phyloP scores from a whole-genome alignment of 2,113 vertebrate species.

The Chrysemys picta region DNA sequence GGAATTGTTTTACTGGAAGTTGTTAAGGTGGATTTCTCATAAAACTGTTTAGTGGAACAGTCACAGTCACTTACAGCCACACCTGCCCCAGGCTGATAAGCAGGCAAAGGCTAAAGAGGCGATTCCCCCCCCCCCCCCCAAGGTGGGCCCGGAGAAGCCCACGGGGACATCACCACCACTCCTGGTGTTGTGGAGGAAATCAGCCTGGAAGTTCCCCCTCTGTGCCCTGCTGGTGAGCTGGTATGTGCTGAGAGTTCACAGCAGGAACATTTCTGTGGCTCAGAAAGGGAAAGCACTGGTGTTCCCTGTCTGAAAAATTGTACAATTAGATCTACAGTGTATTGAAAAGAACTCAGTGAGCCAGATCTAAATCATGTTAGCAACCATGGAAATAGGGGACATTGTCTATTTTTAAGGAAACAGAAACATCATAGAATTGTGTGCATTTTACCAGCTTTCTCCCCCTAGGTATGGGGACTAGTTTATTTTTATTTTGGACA shows the following conservation, averaged over 20 bases:
- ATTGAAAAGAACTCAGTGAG: constrained; percentile 5
- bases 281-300: not conserved
- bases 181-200: not conserved
- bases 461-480: not conserved
- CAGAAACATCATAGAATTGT: not conserved
- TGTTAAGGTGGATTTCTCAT: constrained; percentile 46
- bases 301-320: not conserved
- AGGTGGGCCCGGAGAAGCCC: not conserved
- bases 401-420: not conserved
- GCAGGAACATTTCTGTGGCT: not conserved
- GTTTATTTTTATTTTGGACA: not conserved
- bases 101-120: not conserved
- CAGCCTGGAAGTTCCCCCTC: constrained; percentile 17
- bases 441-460: not conserved
- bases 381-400: not conserved
- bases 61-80: not conserved
- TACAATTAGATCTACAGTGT: constrained; percentile 45
- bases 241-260: not conserved
- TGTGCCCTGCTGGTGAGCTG: not conserved
- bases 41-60: constrained; percentile 49
- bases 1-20: constrained; percentile 36
- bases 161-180: fast-evolving
- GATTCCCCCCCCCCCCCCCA: fast-evolving
- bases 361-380: not conserved
- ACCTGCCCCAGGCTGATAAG: no score